These are phyloP conservation scores for Masticophis lateralis DNA, from an alignment of 2,797 vertebrate genomes.

Conservation along the genomic window DNA sequence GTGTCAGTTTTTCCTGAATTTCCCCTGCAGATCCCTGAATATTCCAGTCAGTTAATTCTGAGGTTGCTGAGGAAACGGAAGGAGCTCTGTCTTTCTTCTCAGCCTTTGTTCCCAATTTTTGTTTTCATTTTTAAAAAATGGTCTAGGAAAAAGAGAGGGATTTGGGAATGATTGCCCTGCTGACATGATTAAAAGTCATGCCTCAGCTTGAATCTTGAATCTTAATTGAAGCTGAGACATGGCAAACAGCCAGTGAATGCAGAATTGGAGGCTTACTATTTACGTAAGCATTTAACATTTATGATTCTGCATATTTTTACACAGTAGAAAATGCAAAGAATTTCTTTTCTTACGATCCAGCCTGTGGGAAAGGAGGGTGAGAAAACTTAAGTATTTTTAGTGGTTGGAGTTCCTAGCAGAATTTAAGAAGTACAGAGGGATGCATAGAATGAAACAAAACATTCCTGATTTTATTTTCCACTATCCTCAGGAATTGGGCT, in stretches of 20 bases:
- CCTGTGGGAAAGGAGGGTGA: not conserved
- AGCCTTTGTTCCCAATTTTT: not conserved
- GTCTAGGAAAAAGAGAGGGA: not conserved
- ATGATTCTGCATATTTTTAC: not conserved
- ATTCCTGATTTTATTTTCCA: not conserved
- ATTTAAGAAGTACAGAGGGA: too few relatives aligned
- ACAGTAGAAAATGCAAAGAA: not conserved
- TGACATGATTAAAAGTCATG: not conserved
- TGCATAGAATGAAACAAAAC: not conserved
- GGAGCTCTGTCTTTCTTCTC: not conserved
- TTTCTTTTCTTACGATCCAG: not conserved
- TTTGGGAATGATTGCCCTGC: not conserved
- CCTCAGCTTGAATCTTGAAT: not conserved
- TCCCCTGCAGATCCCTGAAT: not conserved
- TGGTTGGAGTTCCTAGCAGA: not conserved
- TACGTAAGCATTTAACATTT: not conserved
- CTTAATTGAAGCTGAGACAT: not conserved
- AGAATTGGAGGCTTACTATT: not conserved
- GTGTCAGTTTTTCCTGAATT: not conserved
- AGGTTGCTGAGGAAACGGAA: not conserved
- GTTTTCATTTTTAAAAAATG: not conserved
- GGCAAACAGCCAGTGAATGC: not conserved
- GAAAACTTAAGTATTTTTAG: not conserved
- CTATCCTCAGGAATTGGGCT: conserved; percentile 68
- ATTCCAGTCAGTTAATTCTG: not conserved